Conservation (phyloP, 2,113 vertebrate genomes). For the Notechis scutatus region DNA sequence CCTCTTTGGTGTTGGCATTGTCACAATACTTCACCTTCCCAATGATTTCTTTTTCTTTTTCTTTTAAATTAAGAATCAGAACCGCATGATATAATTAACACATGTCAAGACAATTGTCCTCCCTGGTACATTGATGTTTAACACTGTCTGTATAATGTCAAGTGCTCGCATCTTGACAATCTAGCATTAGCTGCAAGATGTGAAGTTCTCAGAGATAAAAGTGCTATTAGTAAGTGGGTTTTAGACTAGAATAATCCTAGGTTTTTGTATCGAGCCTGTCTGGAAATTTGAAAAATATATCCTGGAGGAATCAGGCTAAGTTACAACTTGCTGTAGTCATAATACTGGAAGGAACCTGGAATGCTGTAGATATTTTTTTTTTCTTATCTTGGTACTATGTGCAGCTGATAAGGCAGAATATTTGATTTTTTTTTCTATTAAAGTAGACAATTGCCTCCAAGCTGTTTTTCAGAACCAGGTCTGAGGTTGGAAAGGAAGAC, state of each 20-base stretch:
- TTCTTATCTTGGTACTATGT: not conserved
- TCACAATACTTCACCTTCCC: not conserved
- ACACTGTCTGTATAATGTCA: not conserved
- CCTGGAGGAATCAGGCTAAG: not conserved
- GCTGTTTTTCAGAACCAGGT: not conserved
- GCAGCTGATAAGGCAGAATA: not conserved
- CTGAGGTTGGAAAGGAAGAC: not conserved
- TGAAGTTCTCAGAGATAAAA: slow-evolving; percentile 33
- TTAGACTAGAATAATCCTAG: not conserved
- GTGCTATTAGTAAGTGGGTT: not conserved
- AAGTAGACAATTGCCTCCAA: not conserved
- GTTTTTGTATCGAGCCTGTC: not conserved
- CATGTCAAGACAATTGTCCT: slow-evolving; percentile 4
- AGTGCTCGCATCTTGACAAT: slow-evolving; percentile 1
- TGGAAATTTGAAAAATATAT: not conserved
- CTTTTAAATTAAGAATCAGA: not conserved
- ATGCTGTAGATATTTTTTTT: not conserved
- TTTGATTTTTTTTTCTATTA: not conserved
- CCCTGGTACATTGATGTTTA: slow-evolving; percentile 3
- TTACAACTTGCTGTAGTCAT: not conserved
- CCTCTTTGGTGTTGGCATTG: not conserved
- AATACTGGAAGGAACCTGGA: fast-evolving
- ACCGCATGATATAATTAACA: slow-evolving; percentile 3
- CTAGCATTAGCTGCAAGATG: slow-evolving; percentile 8
- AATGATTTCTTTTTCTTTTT: too few relatives aligned